phyloP scores from a whole-genome alignment of 2,113 vertebrate species.

The Pterocles burchelli region DNA sequence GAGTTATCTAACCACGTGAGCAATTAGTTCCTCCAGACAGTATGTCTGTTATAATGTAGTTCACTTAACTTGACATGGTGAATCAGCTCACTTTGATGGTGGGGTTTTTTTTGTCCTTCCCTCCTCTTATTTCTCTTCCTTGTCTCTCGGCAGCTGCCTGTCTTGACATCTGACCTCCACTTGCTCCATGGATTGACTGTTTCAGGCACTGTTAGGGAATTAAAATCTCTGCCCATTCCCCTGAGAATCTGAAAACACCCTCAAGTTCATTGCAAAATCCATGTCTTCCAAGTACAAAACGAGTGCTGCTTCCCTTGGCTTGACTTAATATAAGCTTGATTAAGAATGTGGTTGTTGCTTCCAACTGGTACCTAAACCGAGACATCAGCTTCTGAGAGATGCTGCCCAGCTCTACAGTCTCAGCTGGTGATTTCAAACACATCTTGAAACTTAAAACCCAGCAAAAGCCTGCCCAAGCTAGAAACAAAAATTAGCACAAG shows the following conservation, averaged over 20 bases:
- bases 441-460: neutral
- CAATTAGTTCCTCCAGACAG: conserved; percentile 71
- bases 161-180: conserved; percentile 52
- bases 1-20: conserved; percentile 63
- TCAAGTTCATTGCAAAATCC: neutral
- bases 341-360: neutral
- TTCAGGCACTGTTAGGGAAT: conserved; percentile 41
- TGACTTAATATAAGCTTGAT: neutral
- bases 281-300: neutral
- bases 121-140: conserved; percentile 62
- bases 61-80: conserved; percentile 68
- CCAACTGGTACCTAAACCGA: neutral
- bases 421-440: neutral
- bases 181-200: conserved; percentile 34
- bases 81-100: conserved; percentile 62
- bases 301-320: neutral
- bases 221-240: conserved; percentile 20
- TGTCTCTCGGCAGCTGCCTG: conserved; percentile 53
- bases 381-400: neutral
- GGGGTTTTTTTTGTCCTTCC: neutral
- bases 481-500: conserved; percentile 24
- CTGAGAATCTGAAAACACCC: neutral
- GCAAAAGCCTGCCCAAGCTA: conserved; percentile 11
- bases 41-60: conserved; percentile 61
- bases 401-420: neutral